Base-by-base conservation (phyloP, 2,888 invertebrate genomes). In the Amorpha juglandis region DNA sequence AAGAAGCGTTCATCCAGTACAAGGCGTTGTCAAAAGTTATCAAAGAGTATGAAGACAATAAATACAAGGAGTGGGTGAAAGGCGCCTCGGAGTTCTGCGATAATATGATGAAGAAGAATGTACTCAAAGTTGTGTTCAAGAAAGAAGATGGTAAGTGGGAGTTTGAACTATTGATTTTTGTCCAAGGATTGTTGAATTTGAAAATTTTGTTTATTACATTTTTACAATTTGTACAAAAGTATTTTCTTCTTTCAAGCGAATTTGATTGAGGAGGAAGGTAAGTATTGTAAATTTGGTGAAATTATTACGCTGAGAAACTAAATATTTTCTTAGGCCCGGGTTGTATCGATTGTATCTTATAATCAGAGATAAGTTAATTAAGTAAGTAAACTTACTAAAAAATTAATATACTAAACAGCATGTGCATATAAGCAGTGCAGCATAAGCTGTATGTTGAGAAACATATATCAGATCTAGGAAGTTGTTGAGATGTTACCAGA, bases 1-100 rank as follows among this genome's bases (percentile, higher is more conserved):
- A 96, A 69, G 95, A 96, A 84, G 96, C 97, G 0, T 97, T 97
- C 77, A 89, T 95, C n/a, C 95, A 96, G 70, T 98, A 98, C 83
- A 94, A 96, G 70, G 94, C 94, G 8, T 93, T 98, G 33, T 96
- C 96, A 0, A 96, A 96, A 76, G 90, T 95, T 50, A 95, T 98
- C 91, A 96, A 95, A 77, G 91, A 94, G 1, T 98, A 96, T 78
- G 98, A 98, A 83, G 95, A 96, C 38, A 77, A 81, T 0, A 96
- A 96, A 76, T 97, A 95, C 75, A 95, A 95, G 48, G 94, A 95
- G n/a, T 98, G 97, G 96, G 87, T 95, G 19, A 90, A 94, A 0
- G 94, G 92, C 9, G 95, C 96, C 0, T 94, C 95, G 0, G 90
- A 92, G 2, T 91, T 95, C 12, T 94, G 97, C 1, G 95, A 96